A percentile compares a stretch with the other conserved stretches of the same genome.
phyloP scores from a whole-genome alignment of 2,888 invertebrate genomes.

The Metalampra italica region DNA sequence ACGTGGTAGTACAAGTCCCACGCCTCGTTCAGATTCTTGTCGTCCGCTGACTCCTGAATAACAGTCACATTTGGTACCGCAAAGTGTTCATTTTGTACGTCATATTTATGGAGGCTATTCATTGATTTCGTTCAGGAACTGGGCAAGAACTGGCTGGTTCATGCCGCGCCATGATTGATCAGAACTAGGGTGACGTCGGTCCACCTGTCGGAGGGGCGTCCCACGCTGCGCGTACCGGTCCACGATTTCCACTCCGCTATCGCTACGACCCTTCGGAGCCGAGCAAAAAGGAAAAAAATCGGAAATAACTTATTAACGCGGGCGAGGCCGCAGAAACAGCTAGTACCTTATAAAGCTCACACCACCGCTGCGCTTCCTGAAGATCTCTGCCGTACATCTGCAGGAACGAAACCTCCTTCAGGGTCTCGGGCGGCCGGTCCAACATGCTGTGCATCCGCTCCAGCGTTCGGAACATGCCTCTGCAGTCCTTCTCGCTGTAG shows the following conservation, averaged over 20 bases:
- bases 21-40: constrained; percentile 95
- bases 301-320: too few species aligned
- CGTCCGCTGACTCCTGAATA: constrained; percentile 84
- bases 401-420: constrained; percentile 98
- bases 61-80: constrained; percentile 21
- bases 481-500: constrained; percentile 96
- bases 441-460: constrained; percentile 97
- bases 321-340: too few species aligned
- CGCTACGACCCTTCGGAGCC: too few species aligned
- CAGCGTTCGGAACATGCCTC: constrained; percentile 96
- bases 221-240: too few species aligned
- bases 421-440: constrained; percentile 94
- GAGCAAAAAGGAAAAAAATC: too few species aligned
- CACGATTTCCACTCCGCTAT: too few species aligned
- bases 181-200: too few species aligned
- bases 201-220: too few species aligned
- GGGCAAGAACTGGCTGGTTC: too few species aligned
- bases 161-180: too few species aligned
- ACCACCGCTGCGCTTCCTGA: constrained; percentile 96
- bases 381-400: constrained; percentile 98
- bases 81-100: neutral
- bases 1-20: constrained; percentile 99
- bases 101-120: too few species aligned
- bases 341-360: constrained; percentile 88
- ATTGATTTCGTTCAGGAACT: too few species aligned